Conservation (phyloP, 2,888 invertebrate species). For the Orgyia antiqua region DNA sequence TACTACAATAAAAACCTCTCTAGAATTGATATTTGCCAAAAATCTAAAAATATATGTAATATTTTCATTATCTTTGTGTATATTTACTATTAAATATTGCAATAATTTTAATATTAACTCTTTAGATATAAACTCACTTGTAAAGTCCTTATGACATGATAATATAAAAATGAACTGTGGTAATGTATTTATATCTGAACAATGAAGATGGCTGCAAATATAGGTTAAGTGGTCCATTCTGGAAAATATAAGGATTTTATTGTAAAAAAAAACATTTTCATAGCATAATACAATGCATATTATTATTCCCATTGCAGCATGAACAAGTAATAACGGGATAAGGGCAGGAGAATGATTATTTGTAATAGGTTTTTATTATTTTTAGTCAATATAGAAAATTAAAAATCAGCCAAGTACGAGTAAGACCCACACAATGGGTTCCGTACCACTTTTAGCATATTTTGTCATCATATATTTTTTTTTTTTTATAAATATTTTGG, state of each 20-base stretch:
- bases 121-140: slow-evolving; percentile 17
- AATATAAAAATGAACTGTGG: slow-evolving; percentile 44
- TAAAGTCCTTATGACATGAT: slow-evolving; percentile 50
- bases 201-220: slow-evolving; percentile 29
- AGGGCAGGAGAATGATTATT: no score
- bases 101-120: slow-evolving; percentile 31
- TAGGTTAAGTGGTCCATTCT: slow-evolving; percentile 41
- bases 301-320: no score
- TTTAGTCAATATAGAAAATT: no score
- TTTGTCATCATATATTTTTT: no score
- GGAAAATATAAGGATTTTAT: slow-evolving; percentile 18
- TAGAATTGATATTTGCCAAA: slow-evolving; percentile 43
- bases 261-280: no score
- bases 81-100: slow-evolving; percentile 20
- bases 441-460: no score
- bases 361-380: no score
- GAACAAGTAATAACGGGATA: no score
- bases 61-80: slow-evolving; percentile 28
- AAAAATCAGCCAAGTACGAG: no score
- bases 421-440: no score
- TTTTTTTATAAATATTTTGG: no score
- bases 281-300: no score
- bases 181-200: slow-evolving; percentile 20
- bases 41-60: slow-evolving; percentile 41
- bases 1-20: slow-evolving; percentile 23